Conservation (phyloP, 1,140 invertebrate genomes). For the Octopus bimaculoides region DNA sequence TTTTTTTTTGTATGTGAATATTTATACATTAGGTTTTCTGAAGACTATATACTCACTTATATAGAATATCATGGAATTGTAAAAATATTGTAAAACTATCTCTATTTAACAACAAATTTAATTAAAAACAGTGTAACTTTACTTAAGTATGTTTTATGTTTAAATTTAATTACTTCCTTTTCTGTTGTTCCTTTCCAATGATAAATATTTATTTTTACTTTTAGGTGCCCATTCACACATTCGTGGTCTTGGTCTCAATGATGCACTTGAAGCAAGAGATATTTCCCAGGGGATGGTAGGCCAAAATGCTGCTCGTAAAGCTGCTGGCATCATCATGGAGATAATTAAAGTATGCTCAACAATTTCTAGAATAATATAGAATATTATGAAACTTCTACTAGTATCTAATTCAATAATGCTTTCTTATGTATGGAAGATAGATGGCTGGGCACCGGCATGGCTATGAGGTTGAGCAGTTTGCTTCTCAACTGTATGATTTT, state of each 20-base stretch:
- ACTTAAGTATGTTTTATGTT: neutral
- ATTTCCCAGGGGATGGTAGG: constrained; percentile 98
- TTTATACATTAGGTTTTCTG: neutral
- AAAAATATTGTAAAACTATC: neutral
- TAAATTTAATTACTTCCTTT: neutral
- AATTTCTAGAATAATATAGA: too few relatives aligned
- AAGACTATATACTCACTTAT: neutral
- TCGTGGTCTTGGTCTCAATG: constrained; percentile 90
- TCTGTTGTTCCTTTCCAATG: neutral
- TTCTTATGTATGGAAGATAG: too few relatives aligned
- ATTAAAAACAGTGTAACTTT: neutral
- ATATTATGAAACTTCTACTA: too few relatives aligned
- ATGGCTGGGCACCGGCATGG: too few relatives aligned
- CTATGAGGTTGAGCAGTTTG: too few relatives aligned
- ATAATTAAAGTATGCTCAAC: constrained; percentile 77
- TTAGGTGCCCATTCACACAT: constrained; percentile 95
- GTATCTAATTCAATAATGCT: too few relatives aligned
- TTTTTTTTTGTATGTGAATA: neutral
- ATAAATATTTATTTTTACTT: constrained; percentile 11
- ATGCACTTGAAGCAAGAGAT: constrained; percentile 86
- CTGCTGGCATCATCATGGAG: constrained; percentile 90
- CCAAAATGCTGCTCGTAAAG: constrained; percentile 84
- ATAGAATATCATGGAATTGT: constrained; percentile 8
- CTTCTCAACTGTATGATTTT: too few relatives aligned
- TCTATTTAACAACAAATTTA: neutral